These are phyloP conservation scores for Cryptotermes secundus DNA, from an alignment of 1,140 invertebrate genomes.

Conservation along the genomic window DNA sequence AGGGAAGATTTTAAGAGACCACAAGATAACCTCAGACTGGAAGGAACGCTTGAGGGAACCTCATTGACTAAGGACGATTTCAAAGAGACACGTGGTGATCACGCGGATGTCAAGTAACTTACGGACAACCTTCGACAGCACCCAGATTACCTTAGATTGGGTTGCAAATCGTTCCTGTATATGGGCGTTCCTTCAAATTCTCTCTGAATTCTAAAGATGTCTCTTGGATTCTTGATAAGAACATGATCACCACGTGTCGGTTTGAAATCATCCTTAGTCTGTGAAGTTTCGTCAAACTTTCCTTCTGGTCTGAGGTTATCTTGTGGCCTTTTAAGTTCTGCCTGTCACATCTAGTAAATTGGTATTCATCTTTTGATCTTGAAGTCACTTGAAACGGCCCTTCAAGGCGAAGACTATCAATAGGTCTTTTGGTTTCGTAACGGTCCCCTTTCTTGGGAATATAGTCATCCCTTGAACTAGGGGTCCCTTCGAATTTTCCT, in stretches of 20 bases:
- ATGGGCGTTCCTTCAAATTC: slow-evolving; percentile 46
- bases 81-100: too few relatives aligned
- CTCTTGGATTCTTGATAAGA: slow-evolving; percentile 48
- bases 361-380: slow-evolving; percentile 58
- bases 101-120: too few relatives aligned
- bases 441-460: slow-evolving; percentile 51
- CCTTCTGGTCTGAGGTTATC: slow-evolving; percentile 46
- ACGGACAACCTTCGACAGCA: too few relatives aligned
- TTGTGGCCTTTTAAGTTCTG: slow-evolving; percentile 53
- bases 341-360: slow-evolving; percentile 58
- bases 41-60: too few relatives aligned
- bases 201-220: slow-evolving; percentile 59
- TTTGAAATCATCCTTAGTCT: slow-evolving; percentile 48
- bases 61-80: too few relatives aligned
- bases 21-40: too few relatives aligned
- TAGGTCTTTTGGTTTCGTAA: slow-evolving; percentile 56
- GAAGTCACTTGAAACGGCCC: slow-evolving; percentile 57
- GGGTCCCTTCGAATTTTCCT: slow-evolving; percentile 56
- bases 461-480: slow-evolving; percentile 46
- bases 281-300: slow-evolving; percentile 43
- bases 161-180: slow-evolving; percentile 47
- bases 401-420: slow-evolving; percentile 63
- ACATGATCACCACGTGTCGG: slow-evolving; percentile 53
- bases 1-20: too few relatives aligned
- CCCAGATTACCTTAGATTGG: too few relatives aligned